phyloP scores from a whole-genome alignment of 2,888 invertebrate genomes.

The Microplitis deprimator region DNA sequence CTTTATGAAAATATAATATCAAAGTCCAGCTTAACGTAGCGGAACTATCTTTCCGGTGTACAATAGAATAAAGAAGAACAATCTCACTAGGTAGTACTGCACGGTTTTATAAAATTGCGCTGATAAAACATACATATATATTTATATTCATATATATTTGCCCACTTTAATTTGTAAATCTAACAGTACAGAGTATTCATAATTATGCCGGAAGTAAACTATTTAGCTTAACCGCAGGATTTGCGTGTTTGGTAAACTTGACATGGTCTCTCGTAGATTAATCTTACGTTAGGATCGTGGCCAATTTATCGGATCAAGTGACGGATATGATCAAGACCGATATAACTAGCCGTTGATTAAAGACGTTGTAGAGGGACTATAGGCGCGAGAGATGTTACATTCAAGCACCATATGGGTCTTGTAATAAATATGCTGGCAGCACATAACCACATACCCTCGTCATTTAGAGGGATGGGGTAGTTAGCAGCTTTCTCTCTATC shows the following conservation, averaged over 20 bases:
- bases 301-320: conserved; percentile 43
- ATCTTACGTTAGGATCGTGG: conserved; percentile 37
- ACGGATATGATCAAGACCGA: conserved; percentile 41
- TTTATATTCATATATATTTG: conserved; percentile 6
- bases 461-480: conserved; percentile 13
- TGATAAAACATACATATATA: background rate
- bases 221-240: conserved; percentile 23
- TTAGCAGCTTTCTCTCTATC: conserved; percentile 11
- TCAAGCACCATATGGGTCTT: conserved; percentile 39
- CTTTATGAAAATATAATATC: conserved; percentile 24
- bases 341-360: conserved; percentile 43
- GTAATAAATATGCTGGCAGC: conserved; percentile 36
- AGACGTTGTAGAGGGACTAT: conserved; percentile 23
- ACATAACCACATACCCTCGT: conserved; percentile 37
- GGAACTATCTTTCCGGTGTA: conserved; percentile 31
- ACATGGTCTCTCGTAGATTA: conserved; percentile 23
- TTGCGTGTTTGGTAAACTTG: conserved; percentile 32
- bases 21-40: conserved; percentile 12
- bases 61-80: background rate
- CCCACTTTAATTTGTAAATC: conserved; percentile 25
- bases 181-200: conserved; percentile 29
- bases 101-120: conserved; percentile 5
- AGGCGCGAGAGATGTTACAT: conserved; percentile 32
- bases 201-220: conserved; percentile 35
- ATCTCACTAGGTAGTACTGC: background rate